Evolutionary conservation across 2,797 vertebrate species (phyloP).

Genomic region (Tadarida brasiliensis): DNA sequence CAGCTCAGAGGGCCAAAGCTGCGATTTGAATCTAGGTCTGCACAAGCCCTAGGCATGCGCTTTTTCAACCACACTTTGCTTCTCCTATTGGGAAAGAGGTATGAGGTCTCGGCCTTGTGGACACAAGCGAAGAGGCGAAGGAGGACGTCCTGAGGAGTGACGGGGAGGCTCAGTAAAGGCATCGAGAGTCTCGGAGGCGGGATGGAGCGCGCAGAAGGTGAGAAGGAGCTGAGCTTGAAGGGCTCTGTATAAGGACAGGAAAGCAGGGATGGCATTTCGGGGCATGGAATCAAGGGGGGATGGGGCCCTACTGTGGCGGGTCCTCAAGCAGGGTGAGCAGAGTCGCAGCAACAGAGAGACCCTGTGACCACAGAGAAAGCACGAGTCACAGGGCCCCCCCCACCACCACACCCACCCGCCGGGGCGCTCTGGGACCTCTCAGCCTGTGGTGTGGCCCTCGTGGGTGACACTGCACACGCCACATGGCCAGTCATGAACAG

Average conservation of each 20-base stretch:
- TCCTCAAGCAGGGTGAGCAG: background rate
- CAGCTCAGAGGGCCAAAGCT: background rate
- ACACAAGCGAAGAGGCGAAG: background rate
- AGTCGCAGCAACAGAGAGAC: background rate
- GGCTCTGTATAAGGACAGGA: background rate
- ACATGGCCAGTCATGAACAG: background rate
- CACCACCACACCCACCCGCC: rapidly evolving
- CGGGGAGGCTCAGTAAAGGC: background rate
- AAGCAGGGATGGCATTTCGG: background rate
- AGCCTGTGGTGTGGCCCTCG: background rate
- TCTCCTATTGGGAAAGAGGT: background rate
- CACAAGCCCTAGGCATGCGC: background rate
- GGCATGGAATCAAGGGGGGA: background rate
- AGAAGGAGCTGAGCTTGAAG: background rate
- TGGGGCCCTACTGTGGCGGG: background rate
- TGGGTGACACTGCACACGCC: rapidly evolving
- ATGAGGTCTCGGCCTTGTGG: background rate
- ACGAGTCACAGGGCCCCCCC: background rate
- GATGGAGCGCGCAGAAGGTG: background rate
- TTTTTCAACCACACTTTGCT: background rate
- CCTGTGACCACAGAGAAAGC: background rate
- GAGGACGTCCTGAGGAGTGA: background rate
- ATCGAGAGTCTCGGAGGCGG: background rate
- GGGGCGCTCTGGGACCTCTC: rapidly evolving
- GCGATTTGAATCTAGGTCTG: background rate